Conservation (phyloP, 2,888 invertebrate species). For the Zygogramma bicolorata region DNA sequence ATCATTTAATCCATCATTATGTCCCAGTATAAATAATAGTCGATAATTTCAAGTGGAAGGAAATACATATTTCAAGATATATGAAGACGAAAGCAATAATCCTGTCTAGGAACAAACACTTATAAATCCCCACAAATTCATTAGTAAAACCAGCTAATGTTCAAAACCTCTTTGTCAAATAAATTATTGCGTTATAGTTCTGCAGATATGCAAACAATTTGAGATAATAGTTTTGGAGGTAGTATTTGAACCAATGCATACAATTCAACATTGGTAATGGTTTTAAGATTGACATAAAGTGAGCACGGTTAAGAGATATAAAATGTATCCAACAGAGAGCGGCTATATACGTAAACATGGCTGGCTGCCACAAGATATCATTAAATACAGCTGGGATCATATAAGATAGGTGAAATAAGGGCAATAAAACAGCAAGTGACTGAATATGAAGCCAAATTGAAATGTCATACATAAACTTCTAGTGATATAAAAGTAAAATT, state of each 20-base stretch:
- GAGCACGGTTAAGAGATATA: slow-evolving; percentile 55
- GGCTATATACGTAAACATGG: slow-evolving; percentile 56
- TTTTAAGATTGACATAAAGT: slow-evolving; percentile 56
- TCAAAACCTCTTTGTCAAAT: slow-evolving; percentile 8
- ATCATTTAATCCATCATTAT: too few species aligned
- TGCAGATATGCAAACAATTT: slow-evolving; percentile 21
- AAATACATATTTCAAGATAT: too few species aligned
- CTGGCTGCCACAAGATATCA: slow-evolving; percentile 57
- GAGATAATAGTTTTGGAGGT: slow-evolving; percentile 15
- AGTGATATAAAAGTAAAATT: slow-evolving; percentile 45
- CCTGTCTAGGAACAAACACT: not conserved
- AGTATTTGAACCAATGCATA: slow-evolving; percentile 16
- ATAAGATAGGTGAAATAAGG: slow-evolving; percentile 65
- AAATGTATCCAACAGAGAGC: slow-evolving; percentile 57
- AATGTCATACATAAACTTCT: slow-evolving; percentile 60
- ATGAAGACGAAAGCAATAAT: too few species aligned
- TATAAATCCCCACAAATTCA: slow-evolving; percentile 14
- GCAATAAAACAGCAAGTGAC: slow-evolving; percentile 66
- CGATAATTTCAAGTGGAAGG: too few species aligned
- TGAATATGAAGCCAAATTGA: slow-evolving; percentile 64
- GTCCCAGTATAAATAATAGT: too few species aligned
- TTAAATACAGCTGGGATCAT: slow-evolving; percentile 59
- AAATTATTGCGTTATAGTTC: slow-evolving; percentile 13
- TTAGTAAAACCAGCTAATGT: not conserved
- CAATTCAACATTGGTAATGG: slow-evolving; percentile 21